A percentile compares a stretch with the other conserved stretches of the same genome.
Evolutionary conservation across 2,888 invertebrate genomes (phyloP).

Genomic region (Orgyia antiqua): DNA sequence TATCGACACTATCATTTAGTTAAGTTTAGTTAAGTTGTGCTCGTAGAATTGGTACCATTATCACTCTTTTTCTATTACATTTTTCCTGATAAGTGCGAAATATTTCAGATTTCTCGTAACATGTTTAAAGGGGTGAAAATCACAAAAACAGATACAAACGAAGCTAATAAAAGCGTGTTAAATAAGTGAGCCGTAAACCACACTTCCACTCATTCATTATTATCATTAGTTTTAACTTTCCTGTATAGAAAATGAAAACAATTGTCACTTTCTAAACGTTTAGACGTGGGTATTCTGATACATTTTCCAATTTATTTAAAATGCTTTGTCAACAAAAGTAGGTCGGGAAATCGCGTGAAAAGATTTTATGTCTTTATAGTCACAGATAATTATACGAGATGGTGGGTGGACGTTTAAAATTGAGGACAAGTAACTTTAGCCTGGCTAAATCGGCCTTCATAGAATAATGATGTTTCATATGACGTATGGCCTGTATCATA

Average conservation of each 20-base stretch:
- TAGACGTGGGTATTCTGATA: conserved; percentile 1
- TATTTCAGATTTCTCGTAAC: too few species aligned
- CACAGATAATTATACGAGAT: too few species aligned
- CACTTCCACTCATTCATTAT: conserved; percentile 1
- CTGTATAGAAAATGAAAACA: conserved; percentile 22
- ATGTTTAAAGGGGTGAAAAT: not conserved
- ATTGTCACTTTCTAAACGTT: conserved; percentile 13
- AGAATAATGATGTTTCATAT: too few species aligned
- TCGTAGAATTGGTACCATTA: too few species aligned
- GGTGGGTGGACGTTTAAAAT: too few species aligned
- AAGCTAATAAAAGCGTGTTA: not conserved
- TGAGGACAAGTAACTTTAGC: too few species aligned
- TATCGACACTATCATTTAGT: too few species aligned
- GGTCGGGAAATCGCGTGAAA: conserved; percentile 6
- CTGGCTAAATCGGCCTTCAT: too few species aligned
- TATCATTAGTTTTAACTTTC: conserved; percentile 21
- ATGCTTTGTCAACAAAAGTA: conserved; percentile 4
- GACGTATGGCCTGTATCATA: too few species aligned
- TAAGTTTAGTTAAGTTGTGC: too few species aligned
- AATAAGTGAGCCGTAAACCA: not conserved
- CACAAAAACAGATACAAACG: not conserved
- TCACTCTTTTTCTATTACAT: not conserved
- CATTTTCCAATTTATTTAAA: conserved; percentile 5
- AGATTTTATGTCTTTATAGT: conserved; percentile 2
- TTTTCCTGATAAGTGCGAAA: too few species aligned